A percentile compares a stretch with the other conserved stretches of the same genome.
These are phyloP conservation scores for Drosophila sturtevanti DNA, from an alignment of 1,140 invertebrate species.

Conservation along the genomic window DNA sequence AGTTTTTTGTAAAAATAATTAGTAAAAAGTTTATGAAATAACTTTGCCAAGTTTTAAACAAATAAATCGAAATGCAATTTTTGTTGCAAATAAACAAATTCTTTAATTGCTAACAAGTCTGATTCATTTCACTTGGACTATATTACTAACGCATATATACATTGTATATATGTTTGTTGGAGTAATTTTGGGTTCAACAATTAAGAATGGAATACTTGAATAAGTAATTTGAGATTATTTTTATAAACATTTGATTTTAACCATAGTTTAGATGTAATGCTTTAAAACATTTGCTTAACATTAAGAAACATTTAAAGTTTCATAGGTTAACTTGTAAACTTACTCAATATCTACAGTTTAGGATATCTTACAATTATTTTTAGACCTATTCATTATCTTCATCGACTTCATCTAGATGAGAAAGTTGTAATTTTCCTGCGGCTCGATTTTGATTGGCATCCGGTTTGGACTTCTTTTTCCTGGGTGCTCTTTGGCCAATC, in stretches of 20 bases:
- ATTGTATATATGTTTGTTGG: no score
- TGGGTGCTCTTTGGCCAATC: constrained; percentile 86
- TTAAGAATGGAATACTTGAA: no score
- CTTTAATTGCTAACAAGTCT: no score
- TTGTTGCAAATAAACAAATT: no score
- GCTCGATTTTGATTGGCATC: constrained; percentile 69
- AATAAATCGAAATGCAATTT: neutral
- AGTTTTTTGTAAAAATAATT: neutral
- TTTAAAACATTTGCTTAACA: no score
- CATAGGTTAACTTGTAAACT: neutral
- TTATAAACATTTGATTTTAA: neutral
- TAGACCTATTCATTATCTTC: constrained; percentile 50
- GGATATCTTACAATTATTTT: neutral
- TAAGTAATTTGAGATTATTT: no score
- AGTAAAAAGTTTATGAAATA: neutral
- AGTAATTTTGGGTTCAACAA: no score
- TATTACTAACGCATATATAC: no score
- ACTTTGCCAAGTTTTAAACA: neutral
- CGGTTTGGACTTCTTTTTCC: constrained; percentile 69
- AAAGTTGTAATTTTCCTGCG: constrained; percentile 84
- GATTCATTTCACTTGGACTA: no score
- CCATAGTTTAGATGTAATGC: no score
- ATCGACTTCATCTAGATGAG: constrained; percentile 86
- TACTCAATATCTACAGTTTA: constrained; percentile 1
- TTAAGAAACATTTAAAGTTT: no score